Evolutionary conservation across 1,140 invertebrate genomes (phyloP).

Genomic region (Brachionus calyciflorus): DNA sequence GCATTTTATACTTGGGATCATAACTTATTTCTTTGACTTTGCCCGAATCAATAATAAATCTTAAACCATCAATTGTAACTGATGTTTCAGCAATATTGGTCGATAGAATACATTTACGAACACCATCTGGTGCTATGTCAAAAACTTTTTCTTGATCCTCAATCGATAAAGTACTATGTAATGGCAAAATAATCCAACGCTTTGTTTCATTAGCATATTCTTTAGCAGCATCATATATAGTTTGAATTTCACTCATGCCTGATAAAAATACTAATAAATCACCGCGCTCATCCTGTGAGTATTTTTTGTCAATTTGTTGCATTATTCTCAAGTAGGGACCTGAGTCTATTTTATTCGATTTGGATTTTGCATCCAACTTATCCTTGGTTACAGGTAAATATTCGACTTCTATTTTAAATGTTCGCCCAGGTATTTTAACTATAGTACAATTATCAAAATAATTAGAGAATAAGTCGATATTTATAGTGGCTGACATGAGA

Average conservation of each 20-base stretch:
- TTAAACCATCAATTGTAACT: slow-evolving; percentile 94
- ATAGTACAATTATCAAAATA: slow-evolving; percentile 83
- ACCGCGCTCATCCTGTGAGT: slow-evolving; percentile 76
- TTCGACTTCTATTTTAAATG: slow-evolving; percentile 84
- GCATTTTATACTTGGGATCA: slow-evolving; percentile 81
- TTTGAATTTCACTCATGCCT: slow-evolving; percentile 88
- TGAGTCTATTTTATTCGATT: slow-evolving; percentile 72
- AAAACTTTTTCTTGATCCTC: slow-evolving; percentile 97
- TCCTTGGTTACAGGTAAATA: slow-evolving; percentile 72
- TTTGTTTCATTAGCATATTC: slow-evolving; percentile 76
- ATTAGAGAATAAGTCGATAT: slow-evolving; percentile 82
- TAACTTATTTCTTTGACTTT: slow-evolving; percentile 93
- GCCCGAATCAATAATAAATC: slow-evolving; percentile 91
- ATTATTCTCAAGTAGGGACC: slow-evolving; percentile 86
- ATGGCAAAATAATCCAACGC: slow-evolving; percentile 87
- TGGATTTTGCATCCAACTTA: slow-evolving; percentile 59
- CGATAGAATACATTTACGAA: slow-evolving; percentile 92
- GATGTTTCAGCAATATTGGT: slow-evolving; percentile 99
- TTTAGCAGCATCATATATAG: slow-evolving; percentile 79
- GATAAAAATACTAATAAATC: slow-evolving; percentile 94
- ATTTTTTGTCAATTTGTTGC: slow-evolving; percentile 82
- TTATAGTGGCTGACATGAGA: slow-evolving; percentile 98
- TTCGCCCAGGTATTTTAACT: slow-evolving; percentile 84
- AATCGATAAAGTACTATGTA: slow-evolving; percentile 88
- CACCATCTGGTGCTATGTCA: slow-evolving; percentile 87